These are phyloP conservation scores for Huso huso DNA, from an alignment of 2,797 vertebrate species.

Conservation along the genomic window DNA sequence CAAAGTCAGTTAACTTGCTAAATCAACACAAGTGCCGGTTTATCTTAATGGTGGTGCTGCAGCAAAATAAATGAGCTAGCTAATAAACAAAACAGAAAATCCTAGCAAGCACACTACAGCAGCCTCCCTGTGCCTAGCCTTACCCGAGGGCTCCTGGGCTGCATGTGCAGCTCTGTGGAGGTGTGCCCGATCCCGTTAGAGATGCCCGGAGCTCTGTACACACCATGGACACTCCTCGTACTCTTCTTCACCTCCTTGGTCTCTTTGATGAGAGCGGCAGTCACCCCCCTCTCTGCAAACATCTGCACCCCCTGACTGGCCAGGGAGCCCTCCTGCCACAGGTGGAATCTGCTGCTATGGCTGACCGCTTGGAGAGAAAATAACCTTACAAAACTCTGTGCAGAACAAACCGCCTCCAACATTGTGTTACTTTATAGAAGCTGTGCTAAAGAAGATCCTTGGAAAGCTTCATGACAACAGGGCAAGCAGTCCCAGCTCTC, in stretches of 20 bases:
- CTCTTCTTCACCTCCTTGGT: slow-evolving; percentile 57
- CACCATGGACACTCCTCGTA: slow-evolving; percentile 41
- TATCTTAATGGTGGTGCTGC: too few relatives aligned
- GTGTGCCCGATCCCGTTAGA: slow-evolving; percentile 64
- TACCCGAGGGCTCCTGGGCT: slow-evolving; percentile 62
- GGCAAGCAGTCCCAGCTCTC: too few relatives aligned
- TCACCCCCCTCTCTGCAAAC: slow-evolving; percentile 63
- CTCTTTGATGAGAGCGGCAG: slow-evolving; percentile 60
- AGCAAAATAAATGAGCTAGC: too few relatives aligned
- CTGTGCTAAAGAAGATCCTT: too few relatives aligned
- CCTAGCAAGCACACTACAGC: too few relatives aligned
- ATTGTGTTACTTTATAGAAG: too few relatives aligned
- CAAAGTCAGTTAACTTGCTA: too few relatives aligned
- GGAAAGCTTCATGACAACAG: too few relatives aligned
- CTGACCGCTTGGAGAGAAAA: slow-evolving; percentile 50
- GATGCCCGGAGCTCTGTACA: slow-evolving; percentile 65
- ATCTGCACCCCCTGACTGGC: slow-evolving; percentile 58
- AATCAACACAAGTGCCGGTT: too few relatives aligned
- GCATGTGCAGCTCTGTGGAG: slow-evolving; percentile 61
- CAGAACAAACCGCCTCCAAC: too few relatives aligned
- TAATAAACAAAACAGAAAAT: too few relatives aligned
- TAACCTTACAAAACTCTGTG: too few relatives aligned
- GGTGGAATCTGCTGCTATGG: slow-evolving; percentile 57
- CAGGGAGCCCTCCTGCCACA: slow-evolving; percentile 58
- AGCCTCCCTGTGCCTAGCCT: slow-evolving; percentile 13